Conservation (phyloP, 2,888 invertebrate genomes). For the Amblyjoppa fuscipennis region DNA sequence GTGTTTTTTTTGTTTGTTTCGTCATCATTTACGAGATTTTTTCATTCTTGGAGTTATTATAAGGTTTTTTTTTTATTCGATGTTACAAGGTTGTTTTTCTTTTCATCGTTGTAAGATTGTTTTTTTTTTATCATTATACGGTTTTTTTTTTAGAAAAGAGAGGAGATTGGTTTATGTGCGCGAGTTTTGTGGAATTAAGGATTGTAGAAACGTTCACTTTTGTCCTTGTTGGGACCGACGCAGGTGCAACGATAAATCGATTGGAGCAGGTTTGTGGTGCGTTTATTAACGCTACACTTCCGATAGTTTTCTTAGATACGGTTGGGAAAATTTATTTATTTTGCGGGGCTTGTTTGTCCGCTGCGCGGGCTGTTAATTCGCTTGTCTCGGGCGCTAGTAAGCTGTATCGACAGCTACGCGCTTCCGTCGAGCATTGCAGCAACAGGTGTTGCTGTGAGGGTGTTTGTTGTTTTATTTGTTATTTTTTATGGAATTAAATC, state of each 20-base stretch:
- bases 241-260: constrained; percentile 54
- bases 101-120: no score
- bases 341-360: background rate
- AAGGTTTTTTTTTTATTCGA: no score
- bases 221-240: constrained; percentile 28
- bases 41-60: no score
- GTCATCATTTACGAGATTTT: no score
- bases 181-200: no score
- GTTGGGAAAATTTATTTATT: constrained; percentile 11
- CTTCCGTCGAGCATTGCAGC: constrained; percentile 23
- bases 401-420: constrained; percentile 5
- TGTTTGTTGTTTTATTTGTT: background rate
- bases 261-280: background rate
- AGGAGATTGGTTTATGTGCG: no score
- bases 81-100: no score
- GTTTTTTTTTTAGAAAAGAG: no score
- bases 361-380: constrained; percentile 4
- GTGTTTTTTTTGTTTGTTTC: background rate
- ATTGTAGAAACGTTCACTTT: constrained; percentile 51
- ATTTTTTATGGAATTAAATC: background rate
- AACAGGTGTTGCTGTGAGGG: constrained; percentile 32
- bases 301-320: constrained; percentile 35
- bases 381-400: background rate
- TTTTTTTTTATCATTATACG: no score
- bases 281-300: constrained; percentile 37